Evolutionary conservation across 2,797 vertebrate species (phyloP).

Genomic region (Yasuhikotakia modesta): DNA sequence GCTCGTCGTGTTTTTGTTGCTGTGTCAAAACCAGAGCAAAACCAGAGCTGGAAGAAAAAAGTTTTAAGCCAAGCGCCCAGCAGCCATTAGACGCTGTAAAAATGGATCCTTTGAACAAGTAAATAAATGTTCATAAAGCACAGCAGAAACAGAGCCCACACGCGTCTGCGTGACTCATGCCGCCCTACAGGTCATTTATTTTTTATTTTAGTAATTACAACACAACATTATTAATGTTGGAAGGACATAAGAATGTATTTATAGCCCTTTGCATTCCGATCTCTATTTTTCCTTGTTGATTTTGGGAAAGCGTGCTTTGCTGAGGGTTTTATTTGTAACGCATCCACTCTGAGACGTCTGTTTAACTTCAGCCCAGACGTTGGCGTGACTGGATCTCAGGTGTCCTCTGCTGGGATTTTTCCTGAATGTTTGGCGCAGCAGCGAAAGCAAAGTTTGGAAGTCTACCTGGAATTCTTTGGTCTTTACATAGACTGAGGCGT

Average conservation of each 20-base stretch:
- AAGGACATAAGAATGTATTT: conserved; percentile 39
- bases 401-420: conserved; percentile 70
- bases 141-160: conserved; percentile 33
- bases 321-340: conserved; percentile 7
- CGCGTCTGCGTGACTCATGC: conserved; percentile 32
- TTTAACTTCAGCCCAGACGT: conserved; percentile 68
- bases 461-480: conserved; percentile 73
- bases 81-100: conserved; percentile 32
- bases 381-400: conserved; percentile 70
- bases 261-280: conserved; percentile 24
- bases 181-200: conserved; percentile 41
- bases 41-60: conserved; percentile 22
- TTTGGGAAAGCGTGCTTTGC: neutral
- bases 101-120: conserved; percentile 41
- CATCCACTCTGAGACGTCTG: conserved; percentile 55
- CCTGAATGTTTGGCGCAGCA: conserved; percentile 71
- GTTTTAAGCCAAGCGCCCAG: conserved; percentile 23
- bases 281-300: conserved; percentile 22
- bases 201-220: conserved; percentile 40
- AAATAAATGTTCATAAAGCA: conserved; percentile 35
- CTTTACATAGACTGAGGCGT: conserved; percentile 75
- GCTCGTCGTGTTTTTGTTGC: conserved; percentile 2
- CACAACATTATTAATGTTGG: conserved; percentile 40
- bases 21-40: conserved; percentile 6
- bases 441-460: conserved; percentile 65